Evolutionary conservation across 2,888 invertebrate species (phyloP).

Genomic region (Pocota personata): DNA sequence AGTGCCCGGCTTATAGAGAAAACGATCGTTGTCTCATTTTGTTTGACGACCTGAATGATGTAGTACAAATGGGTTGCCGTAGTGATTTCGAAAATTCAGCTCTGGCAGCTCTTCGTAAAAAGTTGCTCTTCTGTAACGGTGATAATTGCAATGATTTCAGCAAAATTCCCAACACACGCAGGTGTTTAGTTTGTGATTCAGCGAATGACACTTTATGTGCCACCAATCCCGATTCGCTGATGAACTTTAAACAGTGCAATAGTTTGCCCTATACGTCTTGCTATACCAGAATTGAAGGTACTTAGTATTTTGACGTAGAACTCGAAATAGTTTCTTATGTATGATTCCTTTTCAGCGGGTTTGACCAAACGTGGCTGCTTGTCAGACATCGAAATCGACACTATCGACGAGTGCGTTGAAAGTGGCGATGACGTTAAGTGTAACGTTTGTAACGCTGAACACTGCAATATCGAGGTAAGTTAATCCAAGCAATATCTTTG

Average conservation of each 20-base stretch:
- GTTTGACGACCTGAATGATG: slow-evolving; percentile 72
- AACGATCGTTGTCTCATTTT: slow-evolving; percentile 78
- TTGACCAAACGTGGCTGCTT: slow-evolving; percentile 78
- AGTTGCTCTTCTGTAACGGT: slow-evolving; percentile 76
- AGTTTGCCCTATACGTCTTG: slow-evolving; percentile 76
- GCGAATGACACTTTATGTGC: slow-evolving; percentile 72
- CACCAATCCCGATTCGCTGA: neutral
- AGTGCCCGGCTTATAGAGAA: slow-evolving; percentile 76
- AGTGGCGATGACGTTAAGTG: slow-evolving; percentile 69
- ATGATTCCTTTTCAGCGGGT: slow-evolving; percentile 74
- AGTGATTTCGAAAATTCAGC: slow-evolving; percentile 76
- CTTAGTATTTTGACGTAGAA: neutral
- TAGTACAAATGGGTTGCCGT: slow-evolving; percentile 78
- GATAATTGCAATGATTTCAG: slow-evolving; percentile 77
- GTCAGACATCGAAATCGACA: slow-evolving; percentile 73
- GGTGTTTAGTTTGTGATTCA: slow-evolving; percentile 77
- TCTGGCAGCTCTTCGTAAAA: slow-evolving; percentile 74
- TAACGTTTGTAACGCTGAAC: slow-evolving; percentile 71
- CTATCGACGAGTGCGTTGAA: slow-evolving; percentile 75
- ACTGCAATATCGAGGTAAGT: slow-evolving; percentile 76
- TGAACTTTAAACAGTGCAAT: slow-evolving; percentile 35
- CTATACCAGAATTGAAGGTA: slow-evolving; percentile 75
- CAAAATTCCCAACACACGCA: slow-evolving; percentile 41
- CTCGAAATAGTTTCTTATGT: neutral
- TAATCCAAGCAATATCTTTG: neutral